Evolutionary conservation across 1,140 invertebrate species (phyloP).

Genomic region (Monochamus saltuarius): DNA sequence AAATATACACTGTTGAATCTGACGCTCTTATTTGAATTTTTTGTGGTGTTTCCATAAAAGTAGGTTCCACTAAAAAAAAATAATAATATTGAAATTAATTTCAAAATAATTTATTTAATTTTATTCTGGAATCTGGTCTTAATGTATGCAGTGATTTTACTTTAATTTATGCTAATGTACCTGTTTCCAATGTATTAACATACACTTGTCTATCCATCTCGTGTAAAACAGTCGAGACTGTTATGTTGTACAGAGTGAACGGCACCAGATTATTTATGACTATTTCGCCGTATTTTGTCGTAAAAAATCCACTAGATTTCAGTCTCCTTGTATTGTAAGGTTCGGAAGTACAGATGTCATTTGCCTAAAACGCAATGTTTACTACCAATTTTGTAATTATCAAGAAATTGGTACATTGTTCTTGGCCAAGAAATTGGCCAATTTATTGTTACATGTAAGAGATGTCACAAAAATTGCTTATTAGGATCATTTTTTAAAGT

Average conservation of each 20-base stretch:
- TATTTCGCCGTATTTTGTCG: conserved; percentile 37
- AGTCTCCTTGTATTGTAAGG: conserved; percentile 20
- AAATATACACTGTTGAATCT: conserved; percentile 26
- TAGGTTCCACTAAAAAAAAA: conserved; percentile 31
- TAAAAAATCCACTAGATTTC: conserved; percentile 38
- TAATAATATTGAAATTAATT: conserved; percentile 7
- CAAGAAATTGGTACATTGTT: too few species aligned
- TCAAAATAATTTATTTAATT: not conserved
- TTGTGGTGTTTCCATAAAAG: conserved; percentile 33
- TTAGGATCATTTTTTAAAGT: too few species aligned
- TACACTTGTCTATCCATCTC: conserved; percentile 27
- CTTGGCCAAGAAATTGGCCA: too few species aligned
- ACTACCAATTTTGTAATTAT: too few species aligned
- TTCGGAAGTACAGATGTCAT: conserved; percentile 30
- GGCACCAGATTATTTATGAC: conserved; percentile 32
- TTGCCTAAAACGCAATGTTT: conserved; percentile 39
- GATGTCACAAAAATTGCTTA: too few species aligned
- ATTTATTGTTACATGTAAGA: too few species aligned
- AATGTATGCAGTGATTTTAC: not conserved
- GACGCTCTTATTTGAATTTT: conserved; percentile 29
- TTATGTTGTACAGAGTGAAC: conserved; percentile 36
- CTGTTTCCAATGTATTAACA: conserved; percentile 31
- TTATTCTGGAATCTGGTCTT: not conserved
- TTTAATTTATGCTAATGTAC: conserved; percentile 20
- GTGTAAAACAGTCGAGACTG: conserved; percentile 36